These are phyloP conservation scores for Andrena bucephala DNA, from an alignment of 2,888 invertebrate species.

Conservation along the genomic window DNA sequence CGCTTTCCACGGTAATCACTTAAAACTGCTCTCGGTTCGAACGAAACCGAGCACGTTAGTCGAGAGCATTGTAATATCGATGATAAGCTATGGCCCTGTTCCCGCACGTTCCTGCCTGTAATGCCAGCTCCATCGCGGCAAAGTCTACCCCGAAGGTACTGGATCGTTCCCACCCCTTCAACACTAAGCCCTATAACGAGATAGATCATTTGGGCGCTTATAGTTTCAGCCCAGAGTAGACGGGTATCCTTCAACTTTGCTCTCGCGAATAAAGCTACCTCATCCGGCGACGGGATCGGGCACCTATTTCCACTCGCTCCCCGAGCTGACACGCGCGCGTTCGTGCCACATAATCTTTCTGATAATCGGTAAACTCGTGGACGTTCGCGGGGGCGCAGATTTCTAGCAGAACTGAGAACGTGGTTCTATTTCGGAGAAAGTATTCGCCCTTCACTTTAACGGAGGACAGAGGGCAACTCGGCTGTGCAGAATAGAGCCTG, in stretches of 20 bases:
- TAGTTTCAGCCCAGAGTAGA: constrained; percentile 67
- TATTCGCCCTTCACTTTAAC: not conserved
- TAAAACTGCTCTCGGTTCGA: constrained; percentile 51
- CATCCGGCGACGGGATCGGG: constrained; percentile 6
- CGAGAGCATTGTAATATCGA: constrained; percentile 80
- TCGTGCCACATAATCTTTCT: not conserved
- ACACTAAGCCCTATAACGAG: constrained; percentile 80
- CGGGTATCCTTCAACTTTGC: constrained; percentile 68
- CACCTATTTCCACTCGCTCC: constrained; percentile 4
- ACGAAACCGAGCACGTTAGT: constrained; percentile 64
- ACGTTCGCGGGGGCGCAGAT: too few relatives aligned
- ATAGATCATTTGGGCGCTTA: constrained; percentile 79
- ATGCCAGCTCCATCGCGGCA: constrained; percentile 77
- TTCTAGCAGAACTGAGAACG: too few relatives aligned
- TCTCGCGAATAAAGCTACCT: constrained; percentile 52
- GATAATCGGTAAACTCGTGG: too few relatives aligned
- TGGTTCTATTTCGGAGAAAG: not conserved
- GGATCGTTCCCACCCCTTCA: constrained; percentile 74
- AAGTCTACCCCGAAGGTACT: constrained; percentile 71
- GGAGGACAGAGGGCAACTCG: not conserved
- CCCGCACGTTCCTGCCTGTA: constrained; percentile 78
- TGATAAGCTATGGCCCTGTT: constrained; percentile 79
- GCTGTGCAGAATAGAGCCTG: not conserved
- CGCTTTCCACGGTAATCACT: constrained; percentile 16
- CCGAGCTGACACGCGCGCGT: not conserved